phyloP scores from a whole-genome alignment of 2,113 vertebrate species.

The Junco hyemalis region DNA sequence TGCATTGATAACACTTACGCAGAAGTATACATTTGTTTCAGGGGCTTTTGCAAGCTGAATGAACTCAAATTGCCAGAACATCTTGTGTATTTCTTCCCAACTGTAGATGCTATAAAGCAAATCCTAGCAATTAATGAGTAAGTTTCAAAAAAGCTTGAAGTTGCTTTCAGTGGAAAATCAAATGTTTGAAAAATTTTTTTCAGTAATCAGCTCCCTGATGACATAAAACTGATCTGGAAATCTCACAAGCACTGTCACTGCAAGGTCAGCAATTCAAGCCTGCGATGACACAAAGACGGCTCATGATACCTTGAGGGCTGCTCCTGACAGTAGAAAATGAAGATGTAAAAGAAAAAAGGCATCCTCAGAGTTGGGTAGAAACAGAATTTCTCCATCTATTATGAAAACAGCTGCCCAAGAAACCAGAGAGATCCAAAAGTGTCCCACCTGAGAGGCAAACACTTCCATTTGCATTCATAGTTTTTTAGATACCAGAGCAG shows the following conservation, averaged over 20 bases:
- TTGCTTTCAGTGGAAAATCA: neutral
- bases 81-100: neutral
- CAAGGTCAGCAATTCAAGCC: neutral
- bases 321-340: neutral
- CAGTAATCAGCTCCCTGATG: neutral
- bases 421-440: neutral
- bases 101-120: neutral
- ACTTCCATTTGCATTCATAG: neutral
- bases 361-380: neutral
- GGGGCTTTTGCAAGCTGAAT: neutral
- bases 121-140: neutral
- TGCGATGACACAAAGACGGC: neutral
- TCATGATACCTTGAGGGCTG: neutral
- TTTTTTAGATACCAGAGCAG: neutral
- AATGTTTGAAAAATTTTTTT: neutral
- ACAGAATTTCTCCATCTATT: neutral
- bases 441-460: neutral
- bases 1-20: accelerated
- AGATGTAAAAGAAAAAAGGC: neutral
- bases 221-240: neutral
- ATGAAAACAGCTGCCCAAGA: neutral
- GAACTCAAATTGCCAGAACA: neutral
- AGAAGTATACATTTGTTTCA: neutral
- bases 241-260: neutral
- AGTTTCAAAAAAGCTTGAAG: neutral